Evolutionary conservation across 2,113 vertebrate genomes (phyloP).

Genomic region (Eudorcas thomsonii): DNA sequence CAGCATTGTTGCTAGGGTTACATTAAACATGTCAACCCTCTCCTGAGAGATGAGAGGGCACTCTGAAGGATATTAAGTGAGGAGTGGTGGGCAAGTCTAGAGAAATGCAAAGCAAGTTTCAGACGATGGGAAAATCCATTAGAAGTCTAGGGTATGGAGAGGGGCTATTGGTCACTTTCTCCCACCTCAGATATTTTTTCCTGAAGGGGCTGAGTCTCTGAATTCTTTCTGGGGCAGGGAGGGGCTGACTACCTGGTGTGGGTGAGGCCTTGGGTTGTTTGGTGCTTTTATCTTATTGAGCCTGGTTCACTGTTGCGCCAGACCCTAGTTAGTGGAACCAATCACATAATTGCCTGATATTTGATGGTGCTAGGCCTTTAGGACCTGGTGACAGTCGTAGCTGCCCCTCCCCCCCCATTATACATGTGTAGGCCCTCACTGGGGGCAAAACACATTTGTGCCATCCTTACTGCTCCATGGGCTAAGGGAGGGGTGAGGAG

Average conservation of each 20-base stretch:
- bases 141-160: not conserved
- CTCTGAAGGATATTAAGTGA: not conserved
- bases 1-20: not conserved
- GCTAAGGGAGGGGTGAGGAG: not conserved
- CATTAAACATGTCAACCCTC: not conserved
- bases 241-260: not conserved
- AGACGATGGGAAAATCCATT: not conserved
- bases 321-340: not conserved
- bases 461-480: not conserved
- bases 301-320: not conserved
- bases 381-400: not conserved
- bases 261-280: not conserved
- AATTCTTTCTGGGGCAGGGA: conserved; percentile 19
- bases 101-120: not conserved
- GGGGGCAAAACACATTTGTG: not conserved
- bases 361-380: not conserved
- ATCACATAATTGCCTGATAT: not conserved
- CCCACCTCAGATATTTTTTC: not conserved
- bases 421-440: not conserved
- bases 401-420: not conserved
- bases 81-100: not conserved
- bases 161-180: not conserved
- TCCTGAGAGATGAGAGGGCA: not conserved
- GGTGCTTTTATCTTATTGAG: not conserved
- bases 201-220: not conserved